These are phyloP conservation scores for Leptocoma aspasia DNA, from an alignment of 2,113 vertebrate genomes.

Conservation along the genomic window DNA sequence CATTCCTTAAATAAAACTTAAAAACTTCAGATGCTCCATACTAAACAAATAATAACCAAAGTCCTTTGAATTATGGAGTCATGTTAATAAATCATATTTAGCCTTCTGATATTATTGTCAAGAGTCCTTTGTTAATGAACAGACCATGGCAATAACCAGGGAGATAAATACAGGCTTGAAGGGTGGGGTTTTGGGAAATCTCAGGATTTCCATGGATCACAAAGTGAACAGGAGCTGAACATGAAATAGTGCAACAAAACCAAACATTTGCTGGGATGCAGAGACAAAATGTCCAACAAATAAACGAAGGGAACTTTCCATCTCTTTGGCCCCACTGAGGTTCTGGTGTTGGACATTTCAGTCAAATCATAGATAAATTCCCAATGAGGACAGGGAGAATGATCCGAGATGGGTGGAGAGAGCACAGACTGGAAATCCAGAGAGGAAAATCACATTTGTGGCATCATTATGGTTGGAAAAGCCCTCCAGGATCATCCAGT, in stretches of 20 bases:
- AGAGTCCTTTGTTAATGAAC: too few species aligned
- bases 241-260: neutral
- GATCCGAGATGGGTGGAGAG: too few species aligned
- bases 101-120: too few species aligned
- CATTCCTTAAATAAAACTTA: too few species aligned
- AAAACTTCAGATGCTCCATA: too few species aligned
- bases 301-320: neutral
- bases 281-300: neutral
- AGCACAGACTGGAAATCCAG: neutral
- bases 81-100: too few species aligned
- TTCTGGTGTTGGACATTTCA: neutral
- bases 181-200: neutral
- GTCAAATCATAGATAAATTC: neutral
- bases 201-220: neutral
- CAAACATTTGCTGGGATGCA: neutral
- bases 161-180: neutral
- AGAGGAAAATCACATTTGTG: neutral
- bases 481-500: neutral
- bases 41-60: too few species aligned
- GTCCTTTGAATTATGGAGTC: too few species aligned
- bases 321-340: neutral
- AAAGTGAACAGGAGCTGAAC: neutral
- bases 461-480: accelerated
- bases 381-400: accelerated
- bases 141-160: too few species aligned